These are phyloP conservation scores for Nothocercus julius DNA, from an alignment of 2,113 vertebrate genomes.

Conservation along the genomic window DNA sequence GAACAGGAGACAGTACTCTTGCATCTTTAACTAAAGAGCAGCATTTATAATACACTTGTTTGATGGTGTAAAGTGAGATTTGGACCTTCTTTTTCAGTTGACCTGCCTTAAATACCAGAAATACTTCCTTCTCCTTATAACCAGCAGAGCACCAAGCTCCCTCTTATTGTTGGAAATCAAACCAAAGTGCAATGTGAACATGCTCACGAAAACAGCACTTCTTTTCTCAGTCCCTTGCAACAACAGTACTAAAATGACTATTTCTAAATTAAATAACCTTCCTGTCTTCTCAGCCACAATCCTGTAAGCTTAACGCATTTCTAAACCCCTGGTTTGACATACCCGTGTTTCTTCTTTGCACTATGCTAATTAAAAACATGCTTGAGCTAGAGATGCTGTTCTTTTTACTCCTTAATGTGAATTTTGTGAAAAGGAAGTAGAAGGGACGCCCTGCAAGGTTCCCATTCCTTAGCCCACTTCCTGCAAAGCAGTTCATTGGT, in stretches of 20 bases:
- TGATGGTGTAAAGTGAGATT: not conserved
- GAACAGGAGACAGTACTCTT: not conserved
- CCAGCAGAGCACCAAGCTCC: not conserved
- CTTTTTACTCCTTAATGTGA: too few relatives aligned
- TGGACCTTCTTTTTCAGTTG: not conserved
- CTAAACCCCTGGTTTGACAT: not conserved
- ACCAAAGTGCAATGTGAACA: not conserved
- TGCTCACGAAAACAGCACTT: not conserved
- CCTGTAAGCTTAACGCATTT: not conserved
- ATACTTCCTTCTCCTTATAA: not conserved
- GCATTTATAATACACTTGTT: not conserved
- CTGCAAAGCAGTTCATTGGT: not conserved
- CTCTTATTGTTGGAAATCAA: not conserved
- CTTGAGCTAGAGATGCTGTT: not conserved
- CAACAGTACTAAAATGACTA: not conserved
- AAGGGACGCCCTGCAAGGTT: not conserved
- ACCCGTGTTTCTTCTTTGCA: not conserved
- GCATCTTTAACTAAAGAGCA: not conserved
- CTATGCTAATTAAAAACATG: not conserved
- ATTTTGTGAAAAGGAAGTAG: not conserved
- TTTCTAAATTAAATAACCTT: not conserved
- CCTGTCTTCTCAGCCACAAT: not conserved
- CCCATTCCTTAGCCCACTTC: not conserved
- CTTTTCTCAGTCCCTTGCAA: not conserved
- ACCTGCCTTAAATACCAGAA: not conserved